A percentile compares a stretch with the other conserved stretches of the same genome.
Evolutionary conservation across 1,140 invertebrate species (phyloP).

Genomic region (Himalopsyche phryganea): DNA sequence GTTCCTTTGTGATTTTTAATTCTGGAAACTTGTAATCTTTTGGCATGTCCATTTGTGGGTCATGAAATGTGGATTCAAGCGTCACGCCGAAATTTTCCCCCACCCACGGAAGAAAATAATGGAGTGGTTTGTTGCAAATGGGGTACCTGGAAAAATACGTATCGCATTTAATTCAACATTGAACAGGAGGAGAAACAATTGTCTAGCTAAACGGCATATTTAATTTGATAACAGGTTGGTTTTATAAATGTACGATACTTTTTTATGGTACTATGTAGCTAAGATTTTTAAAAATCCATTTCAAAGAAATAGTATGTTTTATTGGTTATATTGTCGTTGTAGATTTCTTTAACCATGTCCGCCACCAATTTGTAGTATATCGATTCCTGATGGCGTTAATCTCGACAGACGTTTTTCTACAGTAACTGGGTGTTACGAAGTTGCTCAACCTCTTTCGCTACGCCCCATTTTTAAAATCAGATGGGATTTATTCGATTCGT

Average conservation of each 20-base stretch:
- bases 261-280: background rate
- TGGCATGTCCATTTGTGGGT: background rate
- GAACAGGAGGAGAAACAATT: background rate
- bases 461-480: no score
- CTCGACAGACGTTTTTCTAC: no score
- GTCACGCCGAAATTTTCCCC: conserved; percentile 6
- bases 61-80: conserved; percentile 27
- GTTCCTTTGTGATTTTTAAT: conserved; percentile 41
- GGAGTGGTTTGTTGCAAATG: conserved; percentile 6
- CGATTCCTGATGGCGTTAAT: no score
- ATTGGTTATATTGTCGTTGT: background rate
- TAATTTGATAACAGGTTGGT: background rate
- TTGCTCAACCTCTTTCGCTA: no score
- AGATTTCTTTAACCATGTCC: no score
- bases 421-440: no score
- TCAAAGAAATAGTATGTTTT: background rate
- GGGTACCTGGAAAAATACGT: conserved; percentile 4
- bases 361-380: no score
- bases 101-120: conserved; percentile 2
- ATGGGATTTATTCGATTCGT: no score
- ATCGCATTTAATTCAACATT: background rate
- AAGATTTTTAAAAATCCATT: background rate
- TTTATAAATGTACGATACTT: background rate
- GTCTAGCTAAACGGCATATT: background rate
- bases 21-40: conserved; percentile 37